These are phyloP conservation scores for Urocitellus parryii DNA, from an alignment of 2,113 vertebrate species.

Conservation along the genomic window DNA sequence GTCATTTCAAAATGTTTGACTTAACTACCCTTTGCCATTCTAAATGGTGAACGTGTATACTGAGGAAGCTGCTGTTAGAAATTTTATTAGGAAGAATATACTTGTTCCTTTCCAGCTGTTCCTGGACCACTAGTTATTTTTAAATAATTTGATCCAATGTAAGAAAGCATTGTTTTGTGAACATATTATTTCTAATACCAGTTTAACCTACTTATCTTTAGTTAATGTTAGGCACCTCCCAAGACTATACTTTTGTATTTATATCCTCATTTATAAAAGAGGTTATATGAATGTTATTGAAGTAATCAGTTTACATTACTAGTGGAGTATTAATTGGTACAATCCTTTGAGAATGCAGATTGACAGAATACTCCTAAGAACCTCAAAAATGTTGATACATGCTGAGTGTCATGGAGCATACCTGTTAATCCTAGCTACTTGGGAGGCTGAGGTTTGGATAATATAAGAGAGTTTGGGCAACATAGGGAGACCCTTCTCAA, in stretches of 20 bases:
- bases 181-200: not conserved
- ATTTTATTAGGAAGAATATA: not conserved
- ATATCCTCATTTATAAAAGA: not conserved
- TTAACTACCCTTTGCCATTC: not conserved
- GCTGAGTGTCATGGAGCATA: too few species aligned
- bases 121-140: not conserved
- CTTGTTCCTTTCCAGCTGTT: not conserved
- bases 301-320: not conserved
- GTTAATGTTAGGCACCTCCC: not conserved
- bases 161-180: not conserved
- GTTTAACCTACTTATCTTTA: not conserved
- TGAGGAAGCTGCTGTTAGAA: not conserved
- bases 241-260: not conserved
- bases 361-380: not conserved
- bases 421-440: too few species aligned
- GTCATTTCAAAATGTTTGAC: not conserved
- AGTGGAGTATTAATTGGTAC: not conserved
- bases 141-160: constrained; percentile 17
- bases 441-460: too few species aligned
- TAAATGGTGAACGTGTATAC: accelerated
- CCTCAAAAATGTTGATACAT: not conserved
- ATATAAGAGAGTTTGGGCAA: not conserved
- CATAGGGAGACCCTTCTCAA: not conserved
- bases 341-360: not conserved
- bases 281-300: not conserved